Evolutionary conservation across 1,140 invertebrate species (phyloP), one percentile per base, ranked within the genome.

Genomic region (Pogonomyrmex californicus): DNA sequence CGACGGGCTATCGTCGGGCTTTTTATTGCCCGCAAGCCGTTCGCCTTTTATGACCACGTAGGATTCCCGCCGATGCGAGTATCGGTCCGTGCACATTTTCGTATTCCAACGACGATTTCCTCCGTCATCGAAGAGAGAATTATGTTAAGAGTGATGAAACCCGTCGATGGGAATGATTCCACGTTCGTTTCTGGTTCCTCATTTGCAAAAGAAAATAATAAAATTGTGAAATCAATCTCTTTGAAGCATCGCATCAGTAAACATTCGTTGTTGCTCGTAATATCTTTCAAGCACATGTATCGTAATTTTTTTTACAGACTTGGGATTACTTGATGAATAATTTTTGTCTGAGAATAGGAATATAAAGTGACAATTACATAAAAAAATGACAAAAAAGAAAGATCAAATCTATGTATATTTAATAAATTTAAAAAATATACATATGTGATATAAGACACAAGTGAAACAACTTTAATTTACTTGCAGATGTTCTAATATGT

Each of bases 11-110:
- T 77, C 41, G 30, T n/a, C 4, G 4, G 62, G 41, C 4, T 79
- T 66, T 79, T 79, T 68, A 66, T 79, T 47, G n/a, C 2, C 4
- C 30, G 38, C 75, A 38, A 75, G 58, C n/a, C n/a, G 56, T 77
- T 33, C 10, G 14, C 77, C 33, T 68, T 79, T 79, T 66, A 79
- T 10, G 47, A 66, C n/a, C 62, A 17, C 58, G 7, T 33, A 60
- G 49, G 60, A 49, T 51, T 63, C 44, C 17, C 41, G 60, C 10
- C 51, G 14, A 23, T 65, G 23, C 41, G 56, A 76, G 23, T 14
- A 56, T 73, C 75, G 44, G 49, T 79, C 68, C n/a, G 68, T 30
- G 7, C 5, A 5, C 23, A 6, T 41, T 66, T 66, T 63, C n/a
- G 7, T 56, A 7, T 56, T 38, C 12, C 9, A 10, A 51, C n/a